Evolutionary conservation across 2,113 vertebrate species (phyloP), one percentile per base, ranked within the genome.

Genomic region (Oostethus manadensis): DNA sequence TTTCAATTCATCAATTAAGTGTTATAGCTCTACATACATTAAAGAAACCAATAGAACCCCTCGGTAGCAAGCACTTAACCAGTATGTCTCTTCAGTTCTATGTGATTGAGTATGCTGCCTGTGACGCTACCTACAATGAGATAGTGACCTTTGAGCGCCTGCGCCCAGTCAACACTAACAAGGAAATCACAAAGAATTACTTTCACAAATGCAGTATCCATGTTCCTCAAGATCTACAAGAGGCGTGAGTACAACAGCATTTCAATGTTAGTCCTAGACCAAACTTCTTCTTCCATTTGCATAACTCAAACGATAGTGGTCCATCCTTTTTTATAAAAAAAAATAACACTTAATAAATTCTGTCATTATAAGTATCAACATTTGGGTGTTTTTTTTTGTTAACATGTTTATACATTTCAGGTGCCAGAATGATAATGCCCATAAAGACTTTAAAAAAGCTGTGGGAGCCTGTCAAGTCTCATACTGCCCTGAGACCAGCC

Each of bases 371-470:
- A n/a, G n/a, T n/a, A n/a, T n/a, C n/a, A n/a, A n/a, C n/a, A n/a
- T n/a, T n/a, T n/a, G n/a, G n/a, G n/a, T n/a, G n/a, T n/a, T n/a
- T n/a, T n/a, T n/a, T n/a, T n/a, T n/a, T 51, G 17, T 21, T 45
- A 3, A 0, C 5, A 2, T 38, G n/a, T 57, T 47, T 26, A 42
- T 15, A n/a, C 65, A 1, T 73, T 56, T 20, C 60, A 96, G 94
- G 63, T 94, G 93, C 81, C 89, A 92, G 68, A 90, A 57, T 23
- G 93, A 93, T 45, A 90, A 89, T 0, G 91, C 91, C 6, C 94
- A 96, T 64, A 95, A 94, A 77, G 94, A 96, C 15, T 96, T 96
- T 70, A 94, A 94, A 81, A 95, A 94, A 76, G 93, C 93, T 0
- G 89, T 96, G 35, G 92, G 89, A 60, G 92, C 94, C 0, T 90